These are phyloP conservation scores for Zoanthus gigantus DNA, from an alignment of 92 coral and sea anemone genomes.

Conservation along the genomic window DNA sequence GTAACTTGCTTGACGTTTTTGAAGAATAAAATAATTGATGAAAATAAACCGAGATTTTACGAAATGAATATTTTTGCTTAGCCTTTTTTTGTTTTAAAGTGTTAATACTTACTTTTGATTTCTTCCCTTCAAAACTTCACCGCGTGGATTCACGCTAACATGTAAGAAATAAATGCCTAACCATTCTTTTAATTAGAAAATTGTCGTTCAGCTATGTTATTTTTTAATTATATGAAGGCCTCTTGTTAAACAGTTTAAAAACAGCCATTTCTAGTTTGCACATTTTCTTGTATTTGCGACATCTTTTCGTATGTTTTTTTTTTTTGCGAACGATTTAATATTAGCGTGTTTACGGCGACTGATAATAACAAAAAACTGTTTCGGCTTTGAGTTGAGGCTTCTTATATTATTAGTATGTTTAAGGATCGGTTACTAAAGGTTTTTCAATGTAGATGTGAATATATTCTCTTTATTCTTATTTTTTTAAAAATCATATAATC, in stretches of 20 bases:
- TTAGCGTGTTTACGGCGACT: constrained; percentile 5
- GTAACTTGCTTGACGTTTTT: not conserved
- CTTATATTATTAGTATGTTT: constrained; percentile 6
- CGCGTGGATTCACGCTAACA: not conserved
- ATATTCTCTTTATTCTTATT: constrained; percentile 21
- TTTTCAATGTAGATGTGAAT: constrained; percentile 47
- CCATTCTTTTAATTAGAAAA: not conserved
- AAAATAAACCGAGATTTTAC: not conserved
- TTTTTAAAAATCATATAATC: constrained; percentile 14
- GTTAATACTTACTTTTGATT: not conserved
- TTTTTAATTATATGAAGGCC: not conserved
- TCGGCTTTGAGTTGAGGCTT: not conserved
- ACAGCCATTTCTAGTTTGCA: constrained; percentile 29
- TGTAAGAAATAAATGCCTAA: not conserved
- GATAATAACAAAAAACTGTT: not conserved
- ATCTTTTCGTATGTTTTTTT: not conserved
- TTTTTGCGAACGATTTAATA: not conserved
- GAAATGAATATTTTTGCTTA: not conserved
- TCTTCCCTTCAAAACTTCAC: not conserved
- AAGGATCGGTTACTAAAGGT: constrained; percentile 16
- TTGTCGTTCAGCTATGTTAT: not conserved
- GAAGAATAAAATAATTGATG: constrained; percentile 2
- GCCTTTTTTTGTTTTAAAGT: not conserved
- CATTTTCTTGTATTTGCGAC: not conserved
- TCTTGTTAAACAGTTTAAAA: not conserved